Conservation (phyloP, 2,888 invertebrate genomes). For the Stenodera caucasica region DNA sequence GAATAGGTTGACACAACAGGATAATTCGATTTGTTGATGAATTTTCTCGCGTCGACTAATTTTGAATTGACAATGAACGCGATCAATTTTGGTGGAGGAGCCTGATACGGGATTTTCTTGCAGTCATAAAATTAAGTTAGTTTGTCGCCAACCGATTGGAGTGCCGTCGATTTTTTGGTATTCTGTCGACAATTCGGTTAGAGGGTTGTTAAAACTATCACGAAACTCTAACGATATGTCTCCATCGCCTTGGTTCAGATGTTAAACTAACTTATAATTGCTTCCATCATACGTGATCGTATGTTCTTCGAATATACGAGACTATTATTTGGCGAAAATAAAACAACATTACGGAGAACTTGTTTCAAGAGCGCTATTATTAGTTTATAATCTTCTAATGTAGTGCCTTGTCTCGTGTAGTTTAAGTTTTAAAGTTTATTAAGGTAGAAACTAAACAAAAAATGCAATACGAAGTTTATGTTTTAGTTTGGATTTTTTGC, state of each 20-base stretch:
- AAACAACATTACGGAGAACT: too few relatives aligned
- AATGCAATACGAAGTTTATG: too few relatives aligned
- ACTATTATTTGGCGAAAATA: too few relatives aligned
- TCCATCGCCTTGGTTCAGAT: not conserved
- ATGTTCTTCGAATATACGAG: not conserved
- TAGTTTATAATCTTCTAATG: not conserved
- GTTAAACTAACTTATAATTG: conserved; percentile 26
- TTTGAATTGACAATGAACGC: not conserved
- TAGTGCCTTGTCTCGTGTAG: not conserved
- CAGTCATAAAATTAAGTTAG: not conserved
- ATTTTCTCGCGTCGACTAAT: not conserved
- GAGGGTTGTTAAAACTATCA: not conserved
- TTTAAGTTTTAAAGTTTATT: not conserved
- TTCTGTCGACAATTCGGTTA: not conserved
- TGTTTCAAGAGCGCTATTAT: too few relatives aligned
- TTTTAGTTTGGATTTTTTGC: too few relatives aligned
- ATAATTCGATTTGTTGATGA: not conserved
- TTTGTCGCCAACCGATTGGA: too few relatives aligned
- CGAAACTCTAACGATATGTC: not conserved
- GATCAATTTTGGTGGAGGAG: not conserved
- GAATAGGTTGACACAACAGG: too few relatives aligned
- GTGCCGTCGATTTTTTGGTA: too few relatives aligned
- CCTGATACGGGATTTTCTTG: too few relatives aligned
- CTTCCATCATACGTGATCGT: conserved; percentile 27
- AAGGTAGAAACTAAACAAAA: too few relatives aligned